Conservation (phyloP, 2,113 vertebrate species). For the Stictonetta naevosa region DNA sequence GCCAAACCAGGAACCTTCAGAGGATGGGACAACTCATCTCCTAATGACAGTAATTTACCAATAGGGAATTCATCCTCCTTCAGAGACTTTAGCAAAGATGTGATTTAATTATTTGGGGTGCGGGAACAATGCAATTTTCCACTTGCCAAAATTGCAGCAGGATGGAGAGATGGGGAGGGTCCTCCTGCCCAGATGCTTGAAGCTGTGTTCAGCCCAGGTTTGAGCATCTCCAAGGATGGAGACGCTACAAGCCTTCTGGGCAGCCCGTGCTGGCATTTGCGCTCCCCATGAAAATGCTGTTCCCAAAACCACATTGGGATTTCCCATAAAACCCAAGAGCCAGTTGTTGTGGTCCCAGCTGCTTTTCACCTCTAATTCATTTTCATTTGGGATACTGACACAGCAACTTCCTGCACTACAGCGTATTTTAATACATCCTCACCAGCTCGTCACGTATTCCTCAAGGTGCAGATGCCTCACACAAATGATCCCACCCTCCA, state of each 20-base stretch:
- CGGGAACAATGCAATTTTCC: neutral
- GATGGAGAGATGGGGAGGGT: neutral
- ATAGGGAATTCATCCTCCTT: neutral
- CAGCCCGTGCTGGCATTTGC: neutral
- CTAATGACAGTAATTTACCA: neutral
- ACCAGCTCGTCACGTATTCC: fast-evolving
- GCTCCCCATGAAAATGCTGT: neutral
- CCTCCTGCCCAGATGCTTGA: too few relatives aligned
- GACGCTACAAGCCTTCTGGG: neutral
- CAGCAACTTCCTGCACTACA: fast-evolving
- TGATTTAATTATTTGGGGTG: neutral
- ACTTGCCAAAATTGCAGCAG: neutral
- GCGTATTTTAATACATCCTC: neutral
- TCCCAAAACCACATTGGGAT: neutral
- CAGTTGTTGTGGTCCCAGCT: too few relatives aligned
- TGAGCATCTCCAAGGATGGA: neutral
- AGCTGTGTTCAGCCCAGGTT: neutral
- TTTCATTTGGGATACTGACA: neutral
- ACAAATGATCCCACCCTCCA: too few relatives aligned
- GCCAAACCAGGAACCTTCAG: neutral
- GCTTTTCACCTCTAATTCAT: neutral
- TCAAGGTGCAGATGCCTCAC: fast-evolving
- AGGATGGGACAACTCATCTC: too few relatives aligned
- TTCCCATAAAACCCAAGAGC: too few relatives aligned
- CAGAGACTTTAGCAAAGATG: neutral